These are phyloP conservation scores for Trichogramma dendrolimi DNA, from an alignment of 2,888 invertebrate species.

Conservation along the genomic window DNA sequence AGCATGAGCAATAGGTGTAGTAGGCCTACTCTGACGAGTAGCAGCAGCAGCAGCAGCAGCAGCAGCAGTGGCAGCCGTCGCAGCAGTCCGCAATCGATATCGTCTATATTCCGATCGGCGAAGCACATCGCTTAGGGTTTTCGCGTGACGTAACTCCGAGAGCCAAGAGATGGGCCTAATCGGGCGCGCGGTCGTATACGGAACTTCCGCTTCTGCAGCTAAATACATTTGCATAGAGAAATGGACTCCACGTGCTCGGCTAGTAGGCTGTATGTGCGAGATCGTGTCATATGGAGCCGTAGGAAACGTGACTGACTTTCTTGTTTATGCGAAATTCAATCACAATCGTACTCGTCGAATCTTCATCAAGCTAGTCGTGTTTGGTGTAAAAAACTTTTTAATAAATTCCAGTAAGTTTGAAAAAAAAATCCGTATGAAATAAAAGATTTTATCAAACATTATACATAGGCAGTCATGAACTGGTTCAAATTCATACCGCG, in stretches of 20 bases:
- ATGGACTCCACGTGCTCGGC: conserved; percentile 11
- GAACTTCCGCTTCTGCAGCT: conserved; percentile 3
- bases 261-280: background rate
- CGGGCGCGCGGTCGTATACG: background rate
- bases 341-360: background rate
- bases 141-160: background rate
- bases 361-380: background rate
- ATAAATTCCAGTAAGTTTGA: no score
- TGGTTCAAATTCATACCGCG: no score
- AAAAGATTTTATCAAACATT: no score
- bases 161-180: conserved; percentile 13
- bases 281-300: background rate
- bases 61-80: no score
- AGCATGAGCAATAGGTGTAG: no score
- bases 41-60: no score
- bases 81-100: no score
- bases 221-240: conserved; percentile 18
- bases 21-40: no score
- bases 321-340: background rate
- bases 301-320: background rate
- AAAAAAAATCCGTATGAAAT: no score
- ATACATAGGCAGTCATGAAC: no score
- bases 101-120: background rate
- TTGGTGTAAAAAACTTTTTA: background rate
- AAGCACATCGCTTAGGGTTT: background rate